These are phyloP conservation scores for Salvator merianae DNA, from an alignment of 2,113 vertebrate genomes.

Conservation along the genomic window DNA sequence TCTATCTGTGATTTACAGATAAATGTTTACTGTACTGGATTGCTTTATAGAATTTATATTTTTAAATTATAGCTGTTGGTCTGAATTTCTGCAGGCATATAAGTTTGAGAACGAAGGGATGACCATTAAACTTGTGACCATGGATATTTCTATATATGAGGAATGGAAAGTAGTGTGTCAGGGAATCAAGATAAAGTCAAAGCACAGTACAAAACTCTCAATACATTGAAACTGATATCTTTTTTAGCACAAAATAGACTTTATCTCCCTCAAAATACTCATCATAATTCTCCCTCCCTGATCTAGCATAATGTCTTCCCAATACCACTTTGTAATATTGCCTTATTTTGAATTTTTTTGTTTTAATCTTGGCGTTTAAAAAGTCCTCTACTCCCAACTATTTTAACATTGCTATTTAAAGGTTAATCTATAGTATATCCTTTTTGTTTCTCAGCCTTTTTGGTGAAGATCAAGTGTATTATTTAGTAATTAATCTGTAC, in stretches of 20 bases:
- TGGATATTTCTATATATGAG: background rate
- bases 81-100: too few relatives aligned
- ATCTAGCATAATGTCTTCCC: background rate
- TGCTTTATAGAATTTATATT: background rate
- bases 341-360: background rate
- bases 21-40: background rate
- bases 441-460: background rate
- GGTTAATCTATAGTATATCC: slow-evolving; percentile 28
- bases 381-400: background rate
- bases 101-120: background rate
- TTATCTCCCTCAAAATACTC: background rate
- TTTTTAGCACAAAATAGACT: background rate
- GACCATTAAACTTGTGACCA: background rate
- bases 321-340: background rate
- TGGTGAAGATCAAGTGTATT: too few relatives aligned
- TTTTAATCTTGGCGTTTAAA: background rate
- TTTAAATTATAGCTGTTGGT: background rate
- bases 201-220: background rate
- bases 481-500: background rate
- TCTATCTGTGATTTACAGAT: background rate
- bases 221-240: background rate
- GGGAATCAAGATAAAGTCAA: background rate
- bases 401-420: slow-evolving; percentile 12
- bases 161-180: background rate
- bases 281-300: background rate